phyloP scores from a whole-genome alignment of 2,113 vertebrate genomes.

The Callorhinus ursinus region DNA sequence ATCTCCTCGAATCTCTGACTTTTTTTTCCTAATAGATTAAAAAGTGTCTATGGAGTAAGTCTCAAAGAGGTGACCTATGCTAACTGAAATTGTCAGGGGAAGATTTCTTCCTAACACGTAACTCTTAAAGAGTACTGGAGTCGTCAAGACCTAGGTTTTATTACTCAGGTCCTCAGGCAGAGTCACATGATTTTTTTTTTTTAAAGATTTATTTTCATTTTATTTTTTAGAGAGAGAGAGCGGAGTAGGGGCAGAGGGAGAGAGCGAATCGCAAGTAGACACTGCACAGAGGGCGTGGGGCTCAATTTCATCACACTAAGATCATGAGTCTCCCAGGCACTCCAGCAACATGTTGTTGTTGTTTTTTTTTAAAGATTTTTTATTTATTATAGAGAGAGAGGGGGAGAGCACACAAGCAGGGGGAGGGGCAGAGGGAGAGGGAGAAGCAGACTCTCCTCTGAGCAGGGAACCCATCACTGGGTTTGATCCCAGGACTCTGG shows the following conservation, averaged over 20 bases:
- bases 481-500: too few species aligned
- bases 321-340: too few species aligned
- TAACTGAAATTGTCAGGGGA: neutral
- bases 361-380: neutral
- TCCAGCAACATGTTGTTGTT: neutral
- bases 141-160: neutral
- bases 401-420: too few species aligned
- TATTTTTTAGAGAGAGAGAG: neutral
- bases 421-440: neutral
- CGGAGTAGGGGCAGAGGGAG: neutral
- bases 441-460: neutral
- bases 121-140: neutral
- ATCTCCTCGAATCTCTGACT: neutral
- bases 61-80: neutral
- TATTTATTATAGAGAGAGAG: neutral
- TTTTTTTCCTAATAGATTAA: neutral
- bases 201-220: neutral
- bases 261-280: neutral
- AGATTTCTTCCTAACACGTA: neutral
- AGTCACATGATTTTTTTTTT: neutral
- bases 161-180: neutral
- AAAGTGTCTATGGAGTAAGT: neutral
- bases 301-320: too few species aligned
- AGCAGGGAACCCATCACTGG: fast-evolving
- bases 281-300: too few species aligned